Base-by-base conservation (phyloP, 2,888 invertebrate genomes). In the Erpobdella octoculata region DNA sequence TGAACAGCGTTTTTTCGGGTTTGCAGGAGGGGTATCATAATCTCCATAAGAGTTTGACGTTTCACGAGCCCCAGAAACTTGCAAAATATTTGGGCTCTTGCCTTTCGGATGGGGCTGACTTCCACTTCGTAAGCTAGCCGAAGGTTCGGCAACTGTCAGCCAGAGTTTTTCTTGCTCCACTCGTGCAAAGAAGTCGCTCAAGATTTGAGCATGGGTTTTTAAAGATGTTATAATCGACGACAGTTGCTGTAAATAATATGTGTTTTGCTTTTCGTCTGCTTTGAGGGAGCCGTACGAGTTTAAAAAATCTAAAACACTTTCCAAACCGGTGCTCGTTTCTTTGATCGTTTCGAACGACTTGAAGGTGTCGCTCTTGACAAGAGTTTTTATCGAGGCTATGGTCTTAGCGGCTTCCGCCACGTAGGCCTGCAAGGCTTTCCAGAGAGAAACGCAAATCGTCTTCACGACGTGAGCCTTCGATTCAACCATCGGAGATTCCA, bases 351-450 rank as follows among this genome's bases (percentile, higher is more conserved):
- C 33, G 8, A 69, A n/a, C 0, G 33, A 48, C n/a, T n/a, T 33
- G 37, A 35, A 25, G 2, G 35, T 35, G 35, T 35, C 58, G 6
- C 18, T 15, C 12, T 12, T 58, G 31, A 48, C 64, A 2, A 36
- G 64, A 1, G 12, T 9, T 41, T 66, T 71, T n/a, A 67, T 21
- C 25, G 28, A 53, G 38, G 61, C 71, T 5, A 71, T 35, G 33
- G 33, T 35, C 59, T 71, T 71, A 2, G 71, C 65, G 6, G 46
- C 48, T 33, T 67, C 67, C 37, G 67, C 38, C 8, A 67, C 12
- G 31, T 67, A 59, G 1, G 37, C 58, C 46, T 71, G 71, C 21
- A 71, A 28, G 21, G 65, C 37, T 28, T 66, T 67, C 71, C 71
- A 71, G 6, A 67, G 35, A 31, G 48, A 38, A 33, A 67, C 31